A percentile compares a stretch with the other conserved stretches of the same genome.
Conservation (phyloP, 2,113 vertebrate species). For the Percina caprodes region DNA sequence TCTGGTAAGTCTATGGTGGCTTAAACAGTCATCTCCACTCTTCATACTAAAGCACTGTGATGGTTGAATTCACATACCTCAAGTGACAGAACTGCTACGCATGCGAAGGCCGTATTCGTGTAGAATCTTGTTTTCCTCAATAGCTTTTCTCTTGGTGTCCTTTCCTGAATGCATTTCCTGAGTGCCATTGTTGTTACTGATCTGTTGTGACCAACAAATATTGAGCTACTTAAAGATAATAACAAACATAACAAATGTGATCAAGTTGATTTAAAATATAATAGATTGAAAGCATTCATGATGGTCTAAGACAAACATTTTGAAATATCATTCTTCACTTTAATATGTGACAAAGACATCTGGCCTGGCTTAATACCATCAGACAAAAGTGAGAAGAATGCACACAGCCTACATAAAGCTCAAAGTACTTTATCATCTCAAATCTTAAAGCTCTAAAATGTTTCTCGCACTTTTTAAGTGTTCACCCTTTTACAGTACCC, state of each 20-base stretch:
- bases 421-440: not conserved
- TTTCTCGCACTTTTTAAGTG: not conserved
- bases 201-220: not conserved
- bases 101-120: slow-evolving; percentile 47
- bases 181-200: not conserved
- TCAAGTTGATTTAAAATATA: not conserved
- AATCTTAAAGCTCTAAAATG: not conserved
- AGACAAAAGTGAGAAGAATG: not conserved
- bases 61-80: slow-evolving; percentile 63
- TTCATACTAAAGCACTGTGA: slow-evolving; percentile 49
- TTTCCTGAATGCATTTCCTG: slow-evolving; percentile 32
- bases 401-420: not conserved
- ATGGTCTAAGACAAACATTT: not conserved
- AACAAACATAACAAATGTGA: not conserved
- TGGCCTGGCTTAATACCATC: not conserved
- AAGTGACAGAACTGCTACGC: slow-evolving; percentile 41
- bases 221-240: not conserved
- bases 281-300: not conserved
- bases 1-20: slow-evolving; percentile 88
- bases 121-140: slow-evolving; percentile 64
- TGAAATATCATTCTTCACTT: not conserved
- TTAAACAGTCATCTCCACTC: slow-evolving; percentile 18
- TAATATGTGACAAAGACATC: not conserved
- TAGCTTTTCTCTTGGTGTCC: slow-evolving; percentile 37
- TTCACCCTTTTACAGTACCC: not conserved